A percentile compares a stretch with the other conserved stretches of the same genome.
phyloP scores from a whole-genome alignment of 2,888 invertebrate species.

The Salpingus planirostris region DNA sequence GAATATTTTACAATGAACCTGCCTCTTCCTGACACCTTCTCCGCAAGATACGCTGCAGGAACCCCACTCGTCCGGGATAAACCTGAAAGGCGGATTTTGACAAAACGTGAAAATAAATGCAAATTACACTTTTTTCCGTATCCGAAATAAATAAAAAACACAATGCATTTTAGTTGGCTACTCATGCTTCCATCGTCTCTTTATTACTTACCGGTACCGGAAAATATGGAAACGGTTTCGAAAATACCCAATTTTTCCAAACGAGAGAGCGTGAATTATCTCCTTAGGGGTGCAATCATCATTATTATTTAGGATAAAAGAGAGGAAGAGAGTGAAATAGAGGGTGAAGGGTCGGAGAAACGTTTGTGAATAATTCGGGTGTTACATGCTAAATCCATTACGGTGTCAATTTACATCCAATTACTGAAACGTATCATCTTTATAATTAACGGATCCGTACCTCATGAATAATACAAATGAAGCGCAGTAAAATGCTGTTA shows the following conservation, averaged over 20 bases:
- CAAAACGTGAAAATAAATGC: too few species aligned
- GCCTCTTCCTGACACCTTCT: conserved; percentile 74
- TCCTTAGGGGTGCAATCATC: too few species aligned
- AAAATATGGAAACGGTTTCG: too few species aligned
- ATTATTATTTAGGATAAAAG: neutral
- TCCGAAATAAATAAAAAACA: too few species aligned
- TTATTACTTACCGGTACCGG: too few species aligned
- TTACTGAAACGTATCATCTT: conserved; percentile 9
- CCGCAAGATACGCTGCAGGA: conserved; percentile 82
- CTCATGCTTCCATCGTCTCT: too few species aligned
- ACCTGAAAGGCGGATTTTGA: conserved; percentile 54
- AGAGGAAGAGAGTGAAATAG: neutral
- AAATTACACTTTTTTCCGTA: too few species aligned
- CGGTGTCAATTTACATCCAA: conserved; percentile 17
- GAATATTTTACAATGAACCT: conserved; percentile 91
- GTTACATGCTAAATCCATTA: conserved; percentile 20
- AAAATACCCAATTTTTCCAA: too few species aligned
- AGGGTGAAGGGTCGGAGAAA: conserved; percentile 5
- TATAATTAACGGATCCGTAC: conserved; percentile 6
- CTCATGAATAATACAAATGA: conserved; percentile 9
- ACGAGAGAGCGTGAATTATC: too few species aligned
- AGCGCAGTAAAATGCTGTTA: too few species aligned
- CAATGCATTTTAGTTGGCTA: too few species aligned
- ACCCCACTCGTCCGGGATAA: conserved; percentile 88
- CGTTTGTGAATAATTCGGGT: conserved; percentile 7